A percentile compares a stretch with the other conserved stretches of the same genome.
Evolutionary conservation across 2,113 vertebrate species (phyloP).

Genomic region (Malurus alboscapulatus): DNA sequence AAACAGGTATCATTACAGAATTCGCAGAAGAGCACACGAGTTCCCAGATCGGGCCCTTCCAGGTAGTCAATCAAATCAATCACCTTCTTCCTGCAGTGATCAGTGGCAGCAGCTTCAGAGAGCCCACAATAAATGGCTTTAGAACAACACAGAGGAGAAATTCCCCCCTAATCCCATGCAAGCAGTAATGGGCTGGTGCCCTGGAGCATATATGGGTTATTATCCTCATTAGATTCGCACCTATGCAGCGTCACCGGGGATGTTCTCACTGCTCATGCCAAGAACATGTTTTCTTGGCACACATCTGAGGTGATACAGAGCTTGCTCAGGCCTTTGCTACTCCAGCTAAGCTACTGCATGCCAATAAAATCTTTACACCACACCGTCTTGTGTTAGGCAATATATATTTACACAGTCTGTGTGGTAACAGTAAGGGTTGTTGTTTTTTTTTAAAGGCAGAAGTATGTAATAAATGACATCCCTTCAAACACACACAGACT

Average conservation of each 20-base stretch:
- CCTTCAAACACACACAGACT: constrained; percentile 57
- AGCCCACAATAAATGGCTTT: not conserved
- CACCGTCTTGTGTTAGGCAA: constrained; percentile 24
- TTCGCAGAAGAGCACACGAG: not conserved
- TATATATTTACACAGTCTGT: constrained; percentile 48
- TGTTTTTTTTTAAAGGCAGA: constrained; percentile 46
- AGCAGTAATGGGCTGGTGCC: constrained; percentile 20
- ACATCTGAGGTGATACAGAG: constrained; percentile 20
- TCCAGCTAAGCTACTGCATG: constrained; percentile 32
- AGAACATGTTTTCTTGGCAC: constrained; percentile 49
- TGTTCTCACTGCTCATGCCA: constrained; percentile 44
- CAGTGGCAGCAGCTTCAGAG: not conserved
- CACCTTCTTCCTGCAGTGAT: not conserved
- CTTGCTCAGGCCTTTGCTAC: constrained; percentile 37
- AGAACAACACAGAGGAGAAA: constrained; percentile 20
- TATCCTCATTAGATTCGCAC: constrained; percentile 58
- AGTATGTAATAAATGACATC: constrained; percentile 63
- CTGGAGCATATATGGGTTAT: not conserved
- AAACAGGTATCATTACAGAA: not conserved
- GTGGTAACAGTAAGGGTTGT: constrained; percentile 44
- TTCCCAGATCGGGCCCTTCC: constrained; percentile 6
- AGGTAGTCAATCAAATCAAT: constrained; percentile 5
- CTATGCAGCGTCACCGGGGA: constrained; percentile 22
- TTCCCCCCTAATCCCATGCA: constrained; percentile 45
- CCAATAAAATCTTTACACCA: constrained; percentile 56